These are phyloP conservation scores for Malaclemys terrapin DNA, from an alignment of 2,113 vertebrate species.

Conservation along the genomic window DNA sequence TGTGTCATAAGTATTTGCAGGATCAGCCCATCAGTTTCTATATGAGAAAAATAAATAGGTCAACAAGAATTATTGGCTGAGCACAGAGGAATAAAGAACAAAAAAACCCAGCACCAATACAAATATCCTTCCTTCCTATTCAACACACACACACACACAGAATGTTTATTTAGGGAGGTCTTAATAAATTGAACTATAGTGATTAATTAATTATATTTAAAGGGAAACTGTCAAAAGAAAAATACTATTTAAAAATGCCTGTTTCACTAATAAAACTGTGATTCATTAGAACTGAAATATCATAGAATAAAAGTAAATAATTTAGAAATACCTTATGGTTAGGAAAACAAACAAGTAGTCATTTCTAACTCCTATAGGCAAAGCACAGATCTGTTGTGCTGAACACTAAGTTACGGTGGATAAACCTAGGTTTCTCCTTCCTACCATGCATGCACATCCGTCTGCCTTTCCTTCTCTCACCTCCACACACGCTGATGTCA, in stretches of 20 bases:
- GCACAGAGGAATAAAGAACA: not conserved
- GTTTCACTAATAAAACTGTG: not conserved
- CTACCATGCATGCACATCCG: not conserved
- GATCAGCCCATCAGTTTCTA: not conserved
- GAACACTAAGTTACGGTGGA: conserved; percentile 8
- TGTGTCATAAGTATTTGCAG: not conserved
- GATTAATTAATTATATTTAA: conserved; percentile 22
- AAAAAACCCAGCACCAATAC: not conserved
- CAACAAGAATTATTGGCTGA: not conserved
- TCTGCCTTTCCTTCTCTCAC: not conserved
- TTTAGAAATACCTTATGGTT: conserved; percentile 65
- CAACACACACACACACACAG: not conserved
- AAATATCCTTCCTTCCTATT: not conserved
- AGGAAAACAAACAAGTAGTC: conserved; percentile 45
- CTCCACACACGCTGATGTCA: not conserved
- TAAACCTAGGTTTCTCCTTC: not conserved
- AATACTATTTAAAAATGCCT: conserved; percentile 32
- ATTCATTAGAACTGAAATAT: not conserved
- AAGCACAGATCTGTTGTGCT: not conserved
- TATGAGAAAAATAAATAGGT: conserved; percentile 51
- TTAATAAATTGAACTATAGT: not conserved
- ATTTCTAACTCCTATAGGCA: conserved; percentile 28
- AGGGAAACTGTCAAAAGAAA: conserved; percentile 4
- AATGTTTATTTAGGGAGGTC: not conserved
- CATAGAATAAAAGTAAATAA: conserved; percentile 19